Base-by-base conservation (phyloP, 1,140 invertebrate genomes). In the Copidosoma floridanum region DNA sequence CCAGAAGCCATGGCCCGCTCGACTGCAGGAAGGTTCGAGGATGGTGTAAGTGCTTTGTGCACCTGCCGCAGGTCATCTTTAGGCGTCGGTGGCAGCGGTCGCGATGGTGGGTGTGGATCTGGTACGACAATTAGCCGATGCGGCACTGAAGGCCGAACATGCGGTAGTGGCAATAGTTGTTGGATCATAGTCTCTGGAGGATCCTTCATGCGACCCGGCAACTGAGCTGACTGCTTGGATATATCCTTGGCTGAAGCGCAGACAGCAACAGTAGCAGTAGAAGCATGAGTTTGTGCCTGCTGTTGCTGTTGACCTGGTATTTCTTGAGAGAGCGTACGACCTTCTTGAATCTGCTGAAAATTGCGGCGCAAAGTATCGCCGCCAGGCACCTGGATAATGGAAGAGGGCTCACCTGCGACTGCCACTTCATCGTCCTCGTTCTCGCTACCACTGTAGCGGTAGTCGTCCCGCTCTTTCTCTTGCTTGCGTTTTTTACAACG, bases 331-430 rank as follows among this genome's bases (percentile, higher is more conserved):
- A 88, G 70, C 53, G 85, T 87, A 69, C 91, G 81, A 35, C 91
- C 90, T 79, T 95, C 93, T 78, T 98, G 95, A 63, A 98, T 96
- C 77, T 97, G 93, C 76, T 97, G 94, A 85, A 99, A 99, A 81
- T 96, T 96, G 55, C 94, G 85, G n/a, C 93, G 84, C 47, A 97
- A 81, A 8, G 94, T 95, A 78, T 96, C 92, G 43, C 94, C 93
- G 56, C 91, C 90, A 6, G 92, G 89, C 40, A 90, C 90, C 74
- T 94, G 92, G 62, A 95, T 87, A 66, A 95, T 94, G 16, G 92
- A 94, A 38, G 92, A 93, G 2, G 92, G 91, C 76, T 95, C 93
- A 2, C 92, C 92, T 6, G 91, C 89, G 56, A 91, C 82, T 43
- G 87, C 89, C 50, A 88, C 86, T 65, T 93, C 91, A 64, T 95